Evolutionary conservation across 1,140 invertebrate species (phyloP).

Genomic region (Orius laevigatus): DNA sequence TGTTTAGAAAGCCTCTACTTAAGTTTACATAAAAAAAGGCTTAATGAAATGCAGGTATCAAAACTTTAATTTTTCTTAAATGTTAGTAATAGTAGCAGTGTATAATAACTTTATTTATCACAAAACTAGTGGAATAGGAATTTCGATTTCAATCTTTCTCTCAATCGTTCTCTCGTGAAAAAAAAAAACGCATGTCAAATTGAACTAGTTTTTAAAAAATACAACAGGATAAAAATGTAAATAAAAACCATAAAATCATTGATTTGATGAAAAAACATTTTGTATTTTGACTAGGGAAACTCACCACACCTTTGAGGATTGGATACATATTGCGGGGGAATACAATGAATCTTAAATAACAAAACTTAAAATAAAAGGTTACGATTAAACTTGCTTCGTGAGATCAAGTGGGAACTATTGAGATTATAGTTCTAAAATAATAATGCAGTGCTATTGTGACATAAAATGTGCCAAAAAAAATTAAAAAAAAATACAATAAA

Average conservation of each 20-base stretch:
- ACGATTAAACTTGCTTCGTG: constrained; percentile 12
- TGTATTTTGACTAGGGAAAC: constrained; percentile 24
- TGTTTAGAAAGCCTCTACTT: constrained; percentile 20
- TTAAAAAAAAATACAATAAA: too few species aligned
- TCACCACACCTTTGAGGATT: constrained; percentile 22
- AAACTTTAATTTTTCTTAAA: constrained; percentile 20
- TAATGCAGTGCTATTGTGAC: constrained; percentile 13
- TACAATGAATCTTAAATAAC: constrained; percentile 7
- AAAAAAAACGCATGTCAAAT: constrained; percentile 14
- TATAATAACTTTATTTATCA: constrained; percentile 21
- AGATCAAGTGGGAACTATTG: constrained; percentile 16
- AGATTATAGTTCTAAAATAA: constrained; percentile 7
- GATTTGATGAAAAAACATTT: constrained; percentile 11
- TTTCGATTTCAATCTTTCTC: too few species aligned
- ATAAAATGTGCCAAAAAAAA: constrained; percentile 8
- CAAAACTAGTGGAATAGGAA: constrained; percentile 22
- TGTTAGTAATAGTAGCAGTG: constrained; percentile 21
- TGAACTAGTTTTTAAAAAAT: constrained; percentile 11
- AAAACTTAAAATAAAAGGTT: constrained; percentile 9
- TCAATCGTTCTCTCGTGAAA: too few species aligned
- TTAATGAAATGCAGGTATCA: constrained; percentile 24
- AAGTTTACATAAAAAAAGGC: constrained; percentile 19
- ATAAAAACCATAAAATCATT: constrained; percentile 15
- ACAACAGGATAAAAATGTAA: constrained; percentile 19
- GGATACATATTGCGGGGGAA: constrained; percentile 16